Evolutionary conservation across 2,797 vertebrate species (phyloP).

Genomic region (Eremophila alpestris): DNA sequence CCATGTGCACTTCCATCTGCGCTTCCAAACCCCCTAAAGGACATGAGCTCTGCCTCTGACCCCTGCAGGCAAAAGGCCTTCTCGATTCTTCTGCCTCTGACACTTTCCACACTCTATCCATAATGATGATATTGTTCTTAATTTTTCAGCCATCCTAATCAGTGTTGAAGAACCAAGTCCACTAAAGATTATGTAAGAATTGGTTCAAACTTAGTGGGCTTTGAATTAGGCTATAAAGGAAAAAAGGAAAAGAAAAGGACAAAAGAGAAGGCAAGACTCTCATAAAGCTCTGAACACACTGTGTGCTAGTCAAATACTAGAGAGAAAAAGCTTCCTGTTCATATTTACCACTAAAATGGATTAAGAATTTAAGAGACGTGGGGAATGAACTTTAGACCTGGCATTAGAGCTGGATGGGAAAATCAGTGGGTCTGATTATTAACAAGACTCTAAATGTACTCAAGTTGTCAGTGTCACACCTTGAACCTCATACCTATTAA

Average conservation of each 20-base stretch:
- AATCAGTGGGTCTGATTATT: conserved; percentile 16
- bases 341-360: not conserved
- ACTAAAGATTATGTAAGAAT: not conserved
- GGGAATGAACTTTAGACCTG: not conserved
- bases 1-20: not conserved
- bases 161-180: not conserved
- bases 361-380: conserved; percentile 9
- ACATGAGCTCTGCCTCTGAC: not conserved
- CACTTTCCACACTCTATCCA: not conserved
- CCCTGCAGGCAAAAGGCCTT: not conserved
- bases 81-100: not conserved
- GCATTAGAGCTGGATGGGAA: conserved; percentile 21
- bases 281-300: not conserved
- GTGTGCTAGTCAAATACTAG: not conserved
- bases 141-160: not conserved
- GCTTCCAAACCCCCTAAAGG: not conserved
- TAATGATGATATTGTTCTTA: not conserved
- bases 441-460: conserved; percentile 57
- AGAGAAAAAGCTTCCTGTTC: not conserved
- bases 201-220: not conserved
- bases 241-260: not conserved
- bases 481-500: conserved; percentile 64
- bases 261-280: not conserved
- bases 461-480: conserved; percentile 39
- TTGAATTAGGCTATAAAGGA: not conserved